Base-by-base conservation (phyloP, 2,888 invertebrate species). In the Brassicogethes aeneus region DNA sequence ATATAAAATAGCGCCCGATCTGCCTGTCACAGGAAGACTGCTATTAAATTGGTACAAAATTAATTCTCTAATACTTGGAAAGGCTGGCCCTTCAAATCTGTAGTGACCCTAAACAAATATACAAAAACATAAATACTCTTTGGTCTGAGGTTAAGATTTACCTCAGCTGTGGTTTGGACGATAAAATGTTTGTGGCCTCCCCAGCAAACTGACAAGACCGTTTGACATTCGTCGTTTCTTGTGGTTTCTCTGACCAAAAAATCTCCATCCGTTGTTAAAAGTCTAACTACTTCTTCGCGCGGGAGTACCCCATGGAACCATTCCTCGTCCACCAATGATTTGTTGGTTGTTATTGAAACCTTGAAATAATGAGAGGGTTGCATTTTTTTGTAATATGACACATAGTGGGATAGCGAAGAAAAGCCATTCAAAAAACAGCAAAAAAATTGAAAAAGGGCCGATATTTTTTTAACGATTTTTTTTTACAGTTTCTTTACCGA, bases 301-400 rank as follows among this genome's bases (percentile, higher is more conserved):
- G 96, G 96, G 43, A 96, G 69, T 8, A 95, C 93, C 1, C 96
- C 96, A 62, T 96, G 96, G 70, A 95, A 95, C 94, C 94, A 95
- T 65, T 93, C 92, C 69, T 94, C 93, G 54, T 93, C 91, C 47
- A 90, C 84, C 35, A 88, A 68, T 8, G 82, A 79, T 32, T 84
- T 80, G 40, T 65, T 65, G 7, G 60, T 62, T 36, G 65, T 63
- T 41, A 64, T 43, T n/a, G 64, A 51, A 15, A 65, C 65, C 66
- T 66, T 46, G 3, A 45, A 31, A 14, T 40, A 41, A 16, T 37
- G 15, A 35, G n/a, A n/a, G n/a, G n/a, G n/a, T n/a, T n/a, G n/a
- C n/a, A n/a, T n/a, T n/a, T n/a, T n/a, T n/a, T n/a, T n/a, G n/a
- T n/a, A n/a, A n/a, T n/a, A n/a, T n/a, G n/a, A n/a, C n/a, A n/a